These are phyloP conservation scores for Pagetopsis macropterus DNA, from an alignment of 2,797 vertebrate genomes.

Conservation along the genomic window DNA sequence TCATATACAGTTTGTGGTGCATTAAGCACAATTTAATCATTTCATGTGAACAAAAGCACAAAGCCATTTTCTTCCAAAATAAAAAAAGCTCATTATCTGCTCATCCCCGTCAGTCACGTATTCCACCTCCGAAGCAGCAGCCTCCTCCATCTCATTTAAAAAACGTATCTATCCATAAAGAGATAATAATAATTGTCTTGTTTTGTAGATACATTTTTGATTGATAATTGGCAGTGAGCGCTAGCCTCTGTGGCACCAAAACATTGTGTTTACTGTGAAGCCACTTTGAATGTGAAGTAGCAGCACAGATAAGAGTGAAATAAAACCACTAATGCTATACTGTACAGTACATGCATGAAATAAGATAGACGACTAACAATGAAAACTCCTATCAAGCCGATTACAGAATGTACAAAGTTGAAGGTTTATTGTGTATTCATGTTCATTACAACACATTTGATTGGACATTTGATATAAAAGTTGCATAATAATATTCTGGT, in stretches of 20 bases:
- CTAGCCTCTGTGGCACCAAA: no score
- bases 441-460: slow-evolving; percentile 8
- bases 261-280: neutral
- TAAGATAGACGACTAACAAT: neutral
- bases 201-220: no score
- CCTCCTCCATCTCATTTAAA: slow-evolving; percentile 52
- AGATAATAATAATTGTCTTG: no score
- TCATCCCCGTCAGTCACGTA: slow-evolving; percentile 53
- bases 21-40: slow-evolving; percentile 62
- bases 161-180: no score
- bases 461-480: neutral
- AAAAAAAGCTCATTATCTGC: slow-evolving; percentile 60
- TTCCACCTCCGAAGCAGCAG: slow-evolving; percentile 60
- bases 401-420: neutral
- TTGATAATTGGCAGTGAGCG: no score
- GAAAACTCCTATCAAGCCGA: neutral
- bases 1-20: slow-evolving; percentile 20
- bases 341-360: neutral
- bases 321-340: neutral
- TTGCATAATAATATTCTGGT: neutral
- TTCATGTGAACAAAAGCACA: slow-evolving; percentile 52
- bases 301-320: no score
- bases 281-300: no score
- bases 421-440: neutral
- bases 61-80: slow-evolving; percentile 21